Conservation (phyloP, 2,113 vertebrate genomes). For the Columba livia region DNA sequence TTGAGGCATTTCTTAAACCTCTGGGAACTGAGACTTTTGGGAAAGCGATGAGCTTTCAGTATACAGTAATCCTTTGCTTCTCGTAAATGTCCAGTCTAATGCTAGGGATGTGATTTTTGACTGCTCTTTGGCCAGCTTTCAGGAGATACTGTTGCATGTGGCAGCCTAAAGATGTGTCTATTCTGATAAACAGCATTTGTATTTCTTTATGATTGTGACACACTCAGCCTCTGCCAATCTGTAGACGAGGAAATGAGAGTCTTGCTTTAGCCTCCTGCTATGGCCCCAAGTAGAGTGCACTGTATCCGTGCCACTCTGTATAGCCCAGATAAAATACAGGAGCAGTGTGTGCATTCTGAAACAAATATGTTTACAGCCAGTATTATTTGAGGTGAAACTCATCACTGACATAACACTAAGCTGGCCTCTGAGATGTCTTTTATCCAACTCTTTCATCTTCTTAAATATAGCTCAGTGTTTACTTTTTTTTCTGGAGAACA, state of each 20-base stretch:
- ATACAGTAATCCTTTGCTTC: background rate
- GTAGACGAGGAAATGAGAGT: background rate
- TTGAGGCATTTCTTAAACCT: background rate
- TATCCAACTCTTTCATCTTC: background rate
- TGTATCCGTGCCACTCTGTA: background rate
- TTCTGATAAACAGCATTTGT: background rate
- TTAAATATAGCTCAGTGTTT: background rate
- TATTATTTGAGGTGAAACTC: background rate
- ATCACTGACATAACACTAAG: background rate
- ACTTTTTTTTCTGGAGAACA: background rate
- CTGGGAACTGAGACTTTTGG: background rate
- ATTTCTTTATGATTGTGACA: background rate
- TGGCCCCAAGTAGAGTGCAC: background rate
- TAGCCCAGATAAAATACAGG: background rate
- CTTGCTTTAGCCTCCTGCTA: background rate
- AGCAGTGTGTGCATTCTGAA: background rate
- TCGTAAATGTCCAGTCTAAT: background rate
- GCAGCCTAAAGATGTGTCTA: background rate
- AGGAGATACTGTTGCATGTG: background rate
- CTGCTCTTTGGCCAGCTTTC: conserved; percentile 3
- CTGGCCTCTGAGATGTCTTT: conserved; percentile 8
- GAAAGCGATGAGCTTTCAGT: background rate
- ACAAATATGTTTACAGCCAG: background rate
- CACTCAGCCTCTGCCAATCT: background rate
- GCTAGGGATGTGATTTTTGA: background rate